phyloP scores from a whole-genome alignment of 2,113 vertebrate genomes.

The Notothenia coriiceps region DNA sequence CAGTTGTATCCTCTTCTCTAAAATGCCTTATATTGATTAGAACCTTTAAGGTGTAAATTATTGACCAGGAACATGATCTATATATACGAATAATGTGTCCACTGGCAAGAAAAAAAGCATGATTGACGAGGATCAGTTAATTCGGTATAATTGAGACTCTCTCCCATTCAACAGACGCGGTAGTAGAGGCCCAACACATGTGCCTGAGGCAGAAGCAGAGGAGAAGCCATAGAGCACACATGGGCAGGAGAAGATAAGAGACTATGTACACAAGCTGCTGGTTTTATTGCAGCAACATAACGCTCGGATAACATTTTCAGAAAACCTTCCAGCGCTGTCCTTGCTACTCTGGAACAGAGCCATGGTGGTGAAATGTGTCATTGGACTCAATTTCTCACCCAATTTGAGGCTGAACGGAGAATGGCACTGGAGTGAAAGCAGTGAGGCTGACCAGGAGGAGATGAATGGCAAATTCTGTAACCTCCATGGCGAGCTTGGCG shows the following conservation, averaged over 20 bases:
- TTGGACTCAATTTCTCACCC: conserved; percentile 68
- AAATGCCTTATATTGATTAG: background rate
- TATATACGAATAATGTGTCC: conserved; percentile 14
- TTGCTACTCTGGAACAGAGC: conserved; percentile 49
- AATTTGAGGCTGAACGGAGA: conserved; percentile 47
- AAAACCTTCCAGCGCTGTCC: conserved; percentile 63
- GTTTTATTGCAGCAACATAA: conserved; percentile 79
- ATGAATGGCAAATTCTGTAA: conserved; percentile 19
- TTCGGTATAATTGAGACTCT: conserved; percentile 50
- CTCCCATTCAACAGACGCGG: conserved; percentile 31
- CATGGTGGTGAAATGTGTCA: conserved; percentile 62
- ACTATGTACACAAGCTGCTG: conserved; percentile 79
- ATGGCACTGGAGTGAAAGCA: conserved; percentile 35
- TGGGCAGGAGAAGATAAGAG: conserved; percentile 75
- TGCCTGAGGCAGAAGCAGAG: conserved; percentile 69
- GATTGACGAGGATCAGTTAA: conserved; percentile 53
- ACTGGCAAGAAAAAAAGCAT: conserved; percentile 22
- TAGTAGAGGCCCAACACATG: conserved; percentile 53
- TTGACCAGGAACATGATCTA: conserved; percentile 27
- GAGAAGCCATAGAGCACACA: conserved; percentile 74
- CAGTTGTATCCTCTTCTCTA: conserved; percentile 3
- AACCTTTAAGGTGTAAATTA: conserved; percentile 31
- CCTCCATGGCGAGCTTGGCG: conserved; percentile 11
- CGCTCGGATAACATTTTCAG: conserved; percentile 60
- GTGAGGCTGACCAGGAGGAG: conserved; percentile 49